Base-by-base conservation (phyloP, 2,113 vertebrate species). In the Entelurus aequoreus region DNA sequence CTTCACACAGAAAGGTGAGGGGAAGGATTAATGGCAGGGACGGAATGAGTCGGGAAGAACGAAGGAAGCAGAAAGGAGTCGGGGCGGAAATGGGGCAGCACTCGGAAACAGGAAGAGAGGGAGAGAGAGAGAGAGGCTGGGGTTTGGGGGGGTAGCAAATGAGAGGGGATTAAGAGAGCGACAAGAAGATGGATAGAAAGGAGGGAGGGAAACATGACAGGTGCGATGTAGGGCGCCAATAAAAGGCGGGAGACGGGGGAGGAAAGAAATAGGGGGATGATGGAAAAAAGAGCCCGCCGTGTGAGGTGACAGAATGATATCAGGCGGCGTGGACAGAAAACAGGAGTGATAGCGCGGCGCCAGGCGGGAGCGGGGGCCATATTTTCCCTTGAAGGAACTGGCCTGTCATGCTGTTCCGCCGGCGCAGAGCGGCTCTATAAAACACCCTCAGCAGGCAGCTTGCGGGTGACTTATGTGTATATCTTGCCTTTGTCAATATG, bases 311-410 rank as follows among this genome's bases (percentile, higher is more conserved):
- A 91, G 87, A 85, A 87, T 90, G 88, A 91, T 90, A 89, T 88
- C 85, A 86, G 85, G 88, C 82, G 84, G 82, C 84, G 84, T 83
- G 87, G 84, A 84, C 85, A 77, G 87, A 86, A 80, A 85, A 79
- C 76, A 85, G 79, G 83, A 88, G 86, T 82, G 81, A 89, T 87
- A 76, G 78, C 56, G 15, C 62, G 64, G 84, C 68, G 46, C 62
- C 65, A 84, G 81, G 77, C 75, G 69, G 80, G 75, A 77, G 83
- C 54, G 59, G 82, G 85, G 79, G 79, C 83, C 88, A 88, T 92
- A 91, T 92, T 91, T 92, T 86, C 86, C 67, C 46, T 76, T 91
- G 90, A 91, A 89, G 90, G 90, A 92, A 92, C 89, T 90, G 87
- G 82, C 84, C 89, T 92, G 90, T 92, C 90, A 91, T 64, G 85